Evolutionary conservation across 2,113 vertebrate genomes (phyloP), one percentile per base, ranked within the genome.

Genomic region (Leptocoma aspasia): DNA sequence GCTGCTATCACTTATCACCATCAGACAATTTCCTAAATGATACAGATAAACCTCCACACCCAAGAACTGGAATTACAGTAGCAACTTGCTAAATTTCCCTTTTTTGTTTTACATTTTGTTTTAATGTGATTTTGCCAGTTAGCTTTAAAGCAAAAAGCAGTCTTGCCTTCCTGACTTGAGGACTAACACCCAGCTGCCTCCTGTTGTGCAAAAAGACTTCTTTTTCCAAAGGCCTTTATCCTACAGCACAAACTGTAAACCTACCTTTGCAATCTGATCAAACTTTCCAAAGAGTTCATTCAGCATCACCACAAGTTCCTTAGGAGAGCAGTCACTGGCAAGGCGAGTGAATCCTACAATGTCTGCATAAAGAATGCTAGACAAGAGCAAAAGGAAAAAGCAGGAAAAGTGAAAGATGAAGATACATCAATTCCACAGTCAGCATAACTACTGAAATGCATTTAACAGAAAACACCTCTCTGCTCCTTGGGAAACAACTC

Each of bases 271-370:
- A 64, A 99, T 99, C 98, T 99, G 99, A 97, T 99, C 99, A 92
- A 99, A 99, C 94, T 99, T 99, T 16, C 99, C 99, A 68, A 99
- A 99, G 69, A 99, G 98, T 53, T 99, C 99, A 20, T 99, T 99
- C 86, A 99, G 98, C 98, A 99, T 99, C 82, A 99, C 98, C 52
- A 99, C 99, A 20, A 99, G 96, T 73, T 99, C 99, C 90, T 99
- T 99, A 33, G 99, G 99, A 75, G 99, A 99, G 95, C 99, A 99
- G 95, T 99, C 99, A 23, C 99, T 99, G 96, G 99, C 99, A 96
- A 99, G 97, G 42, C 97, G 98, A 7, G 99, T 99, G 96, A 99
- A 99, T 88, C 99, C 99, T 69, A 99, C 99, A 1, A 99, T 99
- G 96, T 99, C 99, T 8, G 99, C 99, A 35, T 99, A 99, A 20